Evolutionary conservation across 1,140 invertebrate species (phyloP).

Genomic region (Leptoteleia sp.): DNA sequence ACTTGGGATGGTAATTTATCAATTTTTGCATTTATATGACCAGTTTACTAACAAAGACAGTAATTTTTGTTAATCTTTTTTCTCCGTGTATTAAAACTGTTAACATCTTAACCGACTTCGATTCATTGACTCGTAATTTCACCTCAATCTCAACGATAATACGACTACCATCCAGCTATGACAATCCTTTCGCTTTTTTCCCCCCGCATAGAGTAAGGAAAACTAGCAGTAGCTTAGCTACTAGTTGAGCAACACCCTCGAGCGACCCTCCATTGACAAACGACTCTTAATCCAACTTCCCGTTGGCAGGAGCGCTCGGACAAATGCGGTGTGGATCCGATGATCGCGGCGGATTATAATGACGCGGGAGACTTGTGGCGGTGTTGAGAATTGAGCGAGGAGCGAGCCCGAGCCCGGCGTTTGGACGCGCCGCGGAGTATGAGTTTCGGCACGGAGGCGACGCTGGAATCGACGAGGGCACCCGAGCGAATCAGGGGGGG

Average conservation of each 20-base stretch:
- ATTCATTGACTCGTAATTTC: too few species aligned
- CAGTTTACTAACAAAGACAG: too few species aligned
- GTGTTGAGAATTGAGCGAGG: constrained; percentile 52
- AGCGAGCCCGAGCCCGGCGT: constrained; percentile 10
- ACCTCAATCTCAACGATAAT: too few species aligned
- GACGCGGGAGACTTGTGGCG: constrained; percentile 32
- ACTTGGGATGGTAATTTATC: too few species aligned
- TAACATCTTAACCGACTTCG: too few species aligned
- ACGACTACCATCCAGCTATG: too few species aligned
- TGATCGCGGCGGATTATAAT: constrained; percentile 42
- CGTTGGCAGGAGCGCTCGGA: constrained; percentile 26
- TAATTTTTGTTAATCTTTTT: too few species aligned
- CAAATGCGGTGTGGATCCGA: constrained; percentile 33
- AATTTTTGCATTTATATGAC: too few species aligned
- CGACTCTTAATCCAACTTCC: constrained; percentile 52
- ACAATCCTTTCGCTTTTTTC: too few species aligned
- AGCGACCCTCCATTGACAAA: constrained; percentile 29
- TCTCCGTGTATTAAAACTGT: too few species aligned
- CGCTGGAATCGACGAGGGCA: constrained; percentile 59
- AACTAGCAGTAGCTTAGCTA: constrained; percentile 2
- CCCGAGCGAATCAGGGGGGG: constrained; percentile 61
- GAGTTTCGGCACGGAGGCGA: constrained; percentile 28
- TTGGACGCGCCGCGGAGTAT: constrained; percentile 19
- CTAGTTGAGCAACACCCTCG: constrained; percentile 21
- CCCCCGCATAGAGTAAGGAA: too few species aligned